Percentiles rank a stretch among this genome's conserved stretches.
phyloP scores from a whole-genome alignment of 2,888 invertebrate genomes.

The Drosophila monieri region DNA sequence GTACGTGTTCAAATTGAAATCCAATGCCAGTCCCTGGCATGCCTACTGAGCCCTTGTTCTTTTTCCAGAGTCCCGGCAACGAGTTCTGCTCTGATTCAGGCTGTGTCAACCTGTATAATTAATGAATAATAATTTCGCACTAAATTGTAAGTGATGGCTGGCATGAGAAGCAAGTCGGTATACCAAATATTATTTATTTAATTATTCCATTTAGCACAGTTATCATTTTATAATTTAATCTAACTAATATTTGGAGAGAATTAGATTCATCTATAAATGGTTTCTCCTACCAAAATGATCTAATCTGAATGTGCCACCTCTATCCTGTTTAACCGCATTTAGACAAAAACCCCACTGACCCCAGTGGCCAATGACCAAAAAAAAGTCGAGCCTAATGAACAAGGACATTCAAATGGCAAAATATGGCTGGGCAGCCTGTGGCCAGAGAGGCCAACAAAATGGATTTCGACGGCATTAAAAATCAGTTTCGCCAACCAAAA shows the following conservation, averaged over 20 bases:
- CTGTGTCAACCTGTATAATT: conserved; percentile 44
- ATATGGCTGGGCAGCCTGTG: conserved; percentile 8
- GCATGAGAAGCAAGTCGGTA: not conserved
- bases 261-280: not conserved
- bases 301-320: not conserved
- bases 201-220: too few relatives aligned
- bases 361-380: conserved; percentile 24
- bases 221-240: too few relatives aligned
- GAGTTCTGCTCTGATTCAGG: conserved; percentile 14
- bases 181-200: too few relatives aligned
- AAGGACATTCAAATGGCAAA: conserved; percentile 26
- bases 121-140: conserved; percentile 8
- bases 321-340: not conserved
- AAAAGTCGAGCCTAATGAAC: conserved; percentile 41
- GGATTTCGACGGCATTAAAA: conserved; percentile 61
- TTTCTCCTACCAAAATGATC: not conserved
- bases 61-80: conserved; percentile 9
- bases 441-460: conserved; percentile 39
- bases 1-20: conserved; percentile 69
- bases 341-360: conserved; percentile 2
- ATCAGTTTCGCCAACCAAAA: conserved; percentile 50
- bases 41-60: conserved; percentile 35
- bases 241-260: too few relatives aligned
- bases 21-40: conserved; percentile 47
- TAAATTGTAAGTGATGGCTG: conserved; percentile 1